These are phyloP conservation scores for Sinocyclocheilus maitianheensis DNA, from an alignment of 2,113 vertebrate species.

Conservation along the genomic window DNA sequence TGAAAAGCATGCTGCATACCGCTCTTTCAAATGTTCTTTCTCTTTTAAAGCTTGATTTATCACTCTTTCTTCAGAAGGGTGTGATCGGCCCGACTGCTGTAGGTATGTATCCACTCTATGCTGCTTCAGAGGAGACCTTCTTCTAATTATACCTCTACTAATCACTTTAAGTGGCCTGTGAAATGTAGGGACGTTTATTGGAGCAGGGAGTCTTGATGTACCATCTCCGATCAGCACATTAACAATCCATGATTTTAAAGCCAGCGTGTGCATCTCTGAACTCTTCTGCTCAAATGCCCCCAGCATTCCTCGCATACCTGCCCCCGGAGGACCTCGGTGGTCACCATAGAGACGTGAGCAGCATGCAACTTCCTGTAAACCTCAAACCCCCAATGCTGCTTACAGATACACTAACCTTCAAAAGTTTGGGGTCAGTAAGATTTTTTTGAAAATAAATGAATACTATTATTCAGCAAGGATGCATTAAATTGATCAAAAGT, in stretches of 20 bases:
- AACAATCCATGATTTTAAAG: background rate
- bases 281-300: constrained; percentile 14
- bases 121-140: background rate
- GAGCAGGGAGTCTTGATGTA: background rate
- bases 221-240: background rate
- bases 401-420: background rate
- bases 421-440: background rate
- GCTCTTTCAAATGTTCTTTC: background rate
- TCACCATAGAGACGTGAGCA: constrained; percentile 27
- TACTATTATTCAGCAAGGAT: background rate
- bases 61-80: constrained; percentile 6
- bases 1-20: background rate
- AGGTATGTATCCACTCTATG: background rate
- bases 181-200: background rate
- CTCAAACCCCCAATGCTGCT: background rate
- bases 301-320: constrained; percentile 42
- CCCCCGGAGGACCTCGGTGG: constrained; percentile 24
- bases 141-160: background rate
- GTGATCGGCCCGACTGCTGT: background rate
- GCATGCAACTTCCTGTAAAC: constrained; percentile 29
- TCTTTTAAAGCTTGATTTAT: constrained; percentile 20
- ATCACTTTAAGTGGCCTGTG: background rate
- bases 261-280: constrained; percentile 5
- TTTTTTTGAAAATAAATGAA: too few species aligned
- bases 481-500: background rate